A percentile compares a stretch with the other conserved stretches of the same genome.
Evolutionary conservation across 2,888 invertebrate genomes (phyloP).

Genomic region (Artemia sinica): DNA sequence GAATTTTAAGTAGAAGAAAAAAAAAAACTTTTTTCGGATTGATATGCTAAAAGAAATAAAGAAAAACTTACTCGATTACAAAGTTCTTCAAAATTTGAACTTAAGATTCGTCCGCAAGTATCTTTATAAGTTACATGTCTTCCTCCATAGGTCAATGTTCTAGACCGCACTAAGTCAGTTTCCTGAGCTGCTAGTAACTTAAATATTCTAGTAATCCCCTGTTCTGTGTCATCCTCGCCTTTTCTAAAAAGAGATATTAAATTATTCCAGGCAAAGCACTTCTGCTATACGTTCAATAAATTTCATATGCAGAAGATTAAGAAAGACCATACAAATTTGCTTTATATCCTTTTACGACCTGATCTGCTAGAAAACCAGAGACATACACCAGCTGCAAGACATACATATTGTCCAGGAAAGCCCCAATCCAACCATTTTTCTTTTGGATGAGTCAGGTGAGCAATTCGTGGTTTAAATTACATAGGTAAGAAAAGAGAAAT

Average conservation of each 20-base stretch:
- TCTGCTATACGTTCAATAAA: too few species aligned
- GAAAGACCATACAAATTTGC: too few species aligned
- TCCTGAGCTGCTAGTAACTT: conserved; percentile 72
- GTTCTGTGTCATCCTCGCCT: conserved; percentile 42
- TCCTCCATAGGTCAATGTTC: conserved; percentile 68
- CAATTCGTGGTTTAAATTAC: too few species aligned
- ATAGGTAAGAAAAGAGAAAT: too few species aligned
- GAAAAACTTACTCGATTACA: conserved; percentile 54
- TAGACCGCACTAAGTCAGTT: conserved; percentile 69
- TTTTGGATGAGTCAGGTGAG: too few species aligned
- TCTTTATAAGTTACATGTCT: conserved; percentile 69
- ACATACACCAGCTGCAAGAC: too few species aligned
- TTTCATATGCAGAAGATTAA: too few species aligned
- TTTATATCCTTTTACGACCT: too few species aligned
- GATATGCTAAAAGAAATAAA: conserved; percentile 7
- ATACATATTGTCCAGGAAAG: too few species aligned
- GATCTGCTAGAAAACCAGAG: too few species aligned
- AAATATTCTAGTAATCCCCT: conserved; percentile 59
- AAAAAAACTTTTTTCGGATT: neutral
- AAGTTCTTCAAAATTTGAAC: conserved; percentile 71
- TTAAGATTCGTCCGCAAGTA: conserved; percentile 79
- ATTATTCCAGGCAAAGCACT: too few species aligned
- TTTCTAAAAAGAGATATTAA: conserved; percentile 39
- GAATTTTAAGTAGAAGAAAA: conserved; percentile 6
- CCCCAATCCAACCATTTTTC: too few species aligned